These are phyloP conservation scores for human (Homo sapiens) DNA, from an alignment of 2,113 vertebrate species.

Conservation along the genomic window DNA sequence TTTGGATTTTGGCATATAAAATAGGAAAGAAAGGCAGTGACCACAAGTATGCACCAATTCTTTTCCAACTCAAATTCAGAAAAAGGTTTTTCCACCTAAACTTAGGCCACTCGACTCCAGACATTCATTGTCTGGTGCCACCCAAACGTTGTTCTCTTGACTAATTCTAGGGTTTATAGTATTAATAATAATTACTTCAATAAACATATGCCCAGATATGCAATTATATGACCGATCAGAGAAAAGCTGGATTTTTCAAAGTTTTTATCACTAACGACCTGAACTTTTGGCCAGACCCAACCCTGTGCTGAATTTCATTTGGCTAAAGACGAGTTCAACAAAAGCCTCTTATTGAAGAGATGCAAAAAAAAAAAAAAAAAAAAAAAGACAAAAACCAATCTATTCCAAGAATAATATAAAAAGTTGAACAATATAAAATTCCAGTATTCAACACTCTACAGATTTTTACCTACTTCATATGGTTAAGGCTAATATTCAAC, in stretches of 20 bases:
- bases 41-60: conserved; percentile 63
- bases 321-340: conserved; percentile 13
- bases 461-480: background rate
- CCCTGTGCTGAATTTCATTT: background rate
- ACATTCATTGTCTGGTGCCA: conserved; percentile 41
- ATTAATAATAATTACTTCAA: background rate
- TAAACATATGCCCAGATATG: background rate
- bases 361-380: background rate
- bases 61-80: conserved; percentile 63
- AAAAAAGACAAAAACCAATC: background rate
- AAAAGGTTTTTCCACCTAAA: conserved; percentile 61
- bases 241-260: conserved; percentile 19
- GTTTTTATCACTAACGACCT: background rate
- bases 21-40: conserved; percentile 55
- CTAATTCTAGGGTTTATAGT: background rate
- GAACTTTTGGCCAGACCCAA: background rate
- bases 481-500: background rate
- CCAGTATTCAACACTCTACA: background rate
- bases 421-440: background rate
- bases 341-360: conserved; percentile 10
- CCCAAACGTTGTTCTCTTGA: conserved; percentile 34
- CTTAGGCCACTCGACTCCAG: conserved; percentile 16
- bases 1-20: conserved; percentile 46
- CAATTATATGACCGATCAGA: background rate
- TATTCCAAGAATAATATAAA: background rate